phyloP scores from a whole-genome alignment of 2,113 vertebrate genomes.

The Butorides virescens region DNA sequence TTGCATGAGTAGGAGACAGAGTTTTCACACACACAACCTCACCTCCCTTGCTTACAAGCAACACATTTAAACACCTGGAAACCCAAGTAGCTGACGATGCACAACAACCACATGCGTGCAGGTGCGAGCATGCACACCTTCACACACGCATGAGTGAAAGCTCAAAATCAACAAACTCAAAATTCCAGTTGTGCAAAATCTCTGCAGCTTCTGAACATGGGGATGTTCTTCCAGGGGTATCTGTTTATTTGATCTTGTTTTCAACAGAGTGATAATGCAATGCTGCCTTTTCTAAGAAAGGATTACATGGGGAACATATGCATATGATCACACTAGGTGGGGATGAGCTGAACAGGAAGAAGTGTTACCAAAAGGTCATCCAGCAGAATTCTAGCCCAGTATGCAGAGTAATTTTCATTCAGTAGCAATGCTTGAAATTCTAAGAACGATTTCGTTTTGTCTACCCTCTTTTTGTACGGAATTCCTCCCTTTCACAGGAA shows the following conservation, averaged over 20 bases:
- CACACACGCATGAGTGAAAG: rapidly evolving
- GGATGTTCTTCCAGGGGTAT: not conserved
- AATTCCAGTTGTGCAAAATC: not conserved
- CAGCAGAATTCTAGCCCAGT: not conserved
- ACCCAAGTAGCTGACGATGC: not conserved
- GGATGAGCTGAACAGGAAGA: not conserved
- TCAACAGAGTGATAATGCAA: not conserved
- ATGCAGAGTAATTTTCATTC: not conserved
- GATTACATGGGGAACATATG: not conserved
- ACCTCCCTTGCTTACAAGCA: not conserved
- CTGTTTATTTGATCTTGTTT: not conserved
- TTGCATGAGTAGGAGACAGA: not conserved
- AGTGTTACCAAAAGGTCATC: not conserved
- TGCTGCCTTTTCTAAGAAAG: not conserved
- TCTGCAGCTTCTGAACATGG: not conserved
- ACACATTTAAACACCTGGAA: not conserved
- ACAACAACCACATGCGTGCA: rapidly evolving
- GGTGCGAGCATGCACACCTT: not conserved
- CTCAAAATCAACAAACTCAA: not conserved
- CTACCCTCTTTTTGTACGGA: not conserved
- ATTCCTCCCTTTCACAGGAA: not conserved
- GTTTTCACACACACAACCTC: not conserved
- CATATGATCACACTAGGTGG: rapidly evolving
- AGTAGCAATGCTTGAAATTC: conserved; percentile 6
- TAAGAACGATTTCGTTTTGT: conserved; percentile 25